Evolutionary conservation across 2,797 vertebrate genomes (phyloP).

Genomic region (Tokudaia muenninki): DNA sequence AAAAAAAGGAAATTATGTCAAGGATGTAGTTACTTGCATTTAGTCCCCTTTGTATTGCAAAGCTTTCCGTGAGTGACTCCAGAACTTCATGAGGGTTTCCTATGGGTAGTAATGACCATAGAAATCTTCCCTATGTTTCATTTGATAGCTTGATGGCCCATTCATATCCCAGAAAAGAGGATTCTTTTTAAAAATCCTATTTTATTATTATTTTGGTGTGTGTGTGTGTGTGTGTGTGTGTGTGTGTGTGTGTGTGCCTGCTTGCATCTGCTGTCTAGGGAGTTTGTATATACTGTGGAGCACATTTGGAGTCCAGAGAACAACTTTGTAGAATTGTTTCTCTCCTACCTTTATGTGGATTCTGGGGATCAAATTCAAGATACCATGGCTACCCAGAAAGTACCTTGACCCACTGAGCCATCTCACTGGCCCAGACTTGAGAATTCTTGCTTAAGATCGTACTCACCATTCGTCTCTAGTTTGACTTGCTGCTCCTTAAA

Average conservation of each 20-base stretch:
- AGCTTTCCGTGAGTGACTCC: not conserved
- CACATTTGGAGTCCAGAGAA: not conserved
- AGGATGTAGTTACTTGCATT: not conserved
- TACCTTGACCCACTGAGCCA: not conserved
- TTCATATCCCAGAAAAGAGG: not conserved
- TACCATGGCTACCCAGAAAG: not conserved
- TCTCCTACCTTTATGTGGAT: not conserved
- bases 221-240: not conserved
- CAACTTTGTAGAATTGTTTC: not conserved
- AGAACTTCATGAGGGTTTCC: slow-evolving; percentile 2
- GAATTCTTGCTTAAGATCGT: rapidly evolving
- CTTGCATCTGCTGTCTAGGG: no score
- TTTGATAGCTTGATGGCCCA: not conserved
- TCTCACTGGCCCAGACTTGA: not conserved
- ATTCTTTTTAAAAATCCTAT: not conserved
- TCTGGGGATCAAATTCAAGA: not conserved
- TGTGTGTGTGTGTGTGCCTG: no score
- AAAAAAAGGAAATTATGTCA: not conserved
- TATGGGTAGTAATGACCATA: not conserved
- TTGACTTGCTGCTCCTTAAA: not conserved
- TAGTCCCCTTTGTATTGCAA: slow-evolving; percentile 1
- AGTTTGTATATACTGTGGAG: no score
- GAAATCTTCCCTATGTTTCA: not conserved
- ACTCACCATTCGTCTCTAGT: not conserved
- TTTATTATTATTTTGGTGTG: not conserved